Percentiles rank a stretch among this genome's conserved stretches.
Evolutionary conservation across 2,113 vertebrate species (phyloP).

Genomic region (Origma solitaria): DNA sequence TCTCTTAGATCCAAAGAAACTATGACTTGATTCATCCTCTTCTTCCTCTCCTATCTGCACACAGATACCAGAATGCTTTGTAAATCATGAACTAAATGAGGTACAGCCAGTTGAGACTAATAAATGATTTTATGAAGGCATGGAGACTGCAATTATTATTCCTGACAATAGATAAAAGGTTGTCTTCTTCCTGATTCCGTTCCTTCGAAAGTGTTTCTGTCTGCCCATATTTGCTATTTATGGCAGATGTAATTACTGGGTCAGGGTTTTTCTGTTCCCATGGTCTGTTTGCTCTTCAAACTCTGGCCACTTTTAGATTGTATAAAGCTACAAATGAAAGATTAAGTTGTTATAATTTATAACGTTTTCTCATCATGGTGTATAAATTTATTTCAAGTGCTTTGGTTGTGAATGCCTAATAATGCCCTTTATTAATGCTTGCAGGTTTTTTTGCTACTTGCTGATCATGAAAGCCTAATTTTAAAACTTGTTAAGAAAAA

Average conservation of each 20-base stretch:
- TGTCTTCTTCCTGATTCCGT: background rate
- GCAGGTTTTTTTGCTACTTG: background rate
- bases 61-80: background rate
- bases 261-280: background rate
- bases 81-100: background rate
- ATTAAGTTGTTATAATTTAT: background rate
- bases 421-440: background rate
- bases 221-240: background rate
- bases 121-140: background rate
- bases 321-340: background rate
- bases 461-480: background rate
- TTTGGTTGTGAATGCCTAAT: background rate
- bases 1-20: background rate
- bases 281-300: background rate
- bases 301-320: background rate
- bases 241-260: background rate
- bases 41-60: background rate
- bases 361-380: background rate
- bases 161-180: background rate
- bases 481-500: background rate
- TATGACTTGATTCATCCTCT: background rate
- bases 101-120: background rate
- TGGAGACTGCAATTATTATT: background rate
- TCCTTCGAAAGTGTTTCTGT: background rate
- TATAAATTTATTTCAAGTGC: background rate